phyloP scores from a whole-genome alignment of 2,888 invertebrate species.

The Toxonevra muliebris region DNA sequence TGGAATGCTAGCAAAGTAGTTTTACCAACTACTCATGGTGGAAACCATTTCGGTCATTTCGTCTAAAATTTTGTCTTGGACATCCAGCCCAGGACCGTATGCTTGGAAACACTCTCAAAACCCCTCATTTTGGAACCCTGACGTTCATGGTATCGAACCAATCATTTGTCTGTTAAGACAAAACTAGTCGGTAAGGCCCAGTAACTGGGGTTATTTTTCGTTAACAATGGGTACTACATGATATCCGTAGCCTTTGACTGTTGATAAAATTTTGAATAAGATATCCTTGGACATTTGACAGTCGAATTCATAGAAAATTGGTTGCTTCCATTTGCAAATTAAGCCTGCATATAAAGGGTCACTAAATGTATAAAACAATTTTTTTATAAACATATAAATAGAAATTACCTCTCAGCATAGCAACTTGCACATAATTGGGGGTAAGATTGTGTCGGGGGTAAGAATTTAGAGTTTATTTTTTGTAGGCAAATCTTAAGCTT shows the following conservation, averaged over 20 bases:
- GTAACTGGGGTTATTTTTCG: conserved; percentile 22
- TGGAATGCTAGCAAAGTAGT: no score
- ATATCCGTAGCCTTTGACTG: conserved; percentile 22
- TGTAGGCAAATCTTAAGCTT: no score
- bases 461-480: no score
- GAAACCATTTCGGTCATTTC: conserved; percentile 18
- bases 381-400: conserved; percentile 9
- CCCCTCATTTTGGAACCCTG: conserved; percentile 16
- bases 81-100: no score
- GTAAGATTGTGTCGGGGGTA: no score
- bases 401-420: conserved; percentile 33
- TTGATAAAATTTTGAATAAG: conserved; percentile 24
- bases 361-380: not conserved
- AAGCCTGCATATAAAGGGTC: conserved; percentile 24
- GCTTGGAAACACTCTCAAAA: no score
- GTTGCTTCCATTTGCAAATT: conserved; percentile 35
- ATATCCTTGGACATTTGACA: conserved; percentile 31
- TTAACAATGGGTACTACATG: conserved; percentile 29
- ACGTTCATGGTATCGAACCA: no score
- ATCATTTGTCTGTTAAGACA: no score
- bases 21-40: no score
- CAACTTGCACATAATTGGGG: conserved; percentile 33
- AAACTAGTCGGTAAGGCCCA: no score
- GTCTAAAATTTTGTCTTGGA: conserved; percentile 11
- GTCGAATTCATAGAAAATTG: conserved; percentile 36